A percentile compares a stretch with the other conserved stretches of the same genome.
phyloP scores from a whole-genome alignment of 2,888 invertebrate species.

The Imbricaverruca yamaguchii region DNA sequence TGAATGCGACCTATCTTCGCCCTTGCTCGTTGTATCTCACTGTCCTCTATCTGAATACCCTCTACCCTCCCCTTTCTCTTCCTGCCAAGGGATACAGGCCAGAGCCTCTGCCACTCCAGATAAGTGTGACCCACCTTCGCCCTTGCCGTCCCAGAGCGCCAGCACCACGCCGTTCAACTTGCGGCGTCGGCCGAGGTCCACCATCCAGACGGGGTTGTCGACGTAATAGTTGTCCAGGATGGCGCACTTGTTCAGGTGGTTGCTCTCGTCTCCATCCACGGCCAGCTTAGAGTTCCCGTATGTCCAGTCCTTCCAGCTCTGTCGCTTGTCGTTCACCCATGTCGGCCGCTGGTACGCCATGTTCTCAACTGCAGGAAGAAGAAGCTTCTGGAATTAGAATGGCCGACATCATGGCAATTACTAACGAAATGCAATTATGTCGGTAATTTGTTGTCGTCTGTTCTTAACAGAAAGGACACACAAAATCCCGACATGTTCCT shows the following conservation, averaged over 20 bases:
- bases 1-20: slow-evolving; percentile 38
- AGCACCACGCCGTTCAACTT: slow-evolving; percentile 45
- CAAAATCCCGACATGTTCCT: no score
- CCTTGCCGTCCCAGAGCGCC: slow-evolving; percentile 47
- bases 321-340: slow-evolving; percentile 48
- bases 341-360: slow-evolving; percentile 46
- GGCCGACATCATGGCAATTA: no score
- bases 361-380: slow-evolving; percentile 44
- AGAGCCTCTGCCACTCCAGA: no score
- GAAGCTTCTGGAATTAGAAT: no score
- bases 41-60: no score
- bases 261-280: slow-evolving; percentile 45
- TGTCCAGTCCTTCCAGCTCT: slow-evolving; percentile 43
- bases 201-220: slow-evolving; percentile 48
- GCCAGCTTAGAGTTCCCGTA: slow-evolving; percentile 41
- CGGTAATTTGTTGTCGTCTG: no score
- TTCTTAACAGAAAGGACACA: no score
- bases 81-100: no score
- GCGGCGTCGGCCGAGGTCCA: slow-evolving; percentile 44
- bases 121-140: slow-evolving; percentile 38
- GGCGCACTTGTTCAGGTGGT: slow-evolving; percentile 44
- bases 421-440: no score
- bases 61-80: no score
- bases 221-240: slow-evolving; percentile 48
- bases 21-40: slow-evolving; percentile 35